Conservation (phyloP, 37 sponge, comb jelly and placozoan genomes). For the Haliclona indistincta region DNA sequence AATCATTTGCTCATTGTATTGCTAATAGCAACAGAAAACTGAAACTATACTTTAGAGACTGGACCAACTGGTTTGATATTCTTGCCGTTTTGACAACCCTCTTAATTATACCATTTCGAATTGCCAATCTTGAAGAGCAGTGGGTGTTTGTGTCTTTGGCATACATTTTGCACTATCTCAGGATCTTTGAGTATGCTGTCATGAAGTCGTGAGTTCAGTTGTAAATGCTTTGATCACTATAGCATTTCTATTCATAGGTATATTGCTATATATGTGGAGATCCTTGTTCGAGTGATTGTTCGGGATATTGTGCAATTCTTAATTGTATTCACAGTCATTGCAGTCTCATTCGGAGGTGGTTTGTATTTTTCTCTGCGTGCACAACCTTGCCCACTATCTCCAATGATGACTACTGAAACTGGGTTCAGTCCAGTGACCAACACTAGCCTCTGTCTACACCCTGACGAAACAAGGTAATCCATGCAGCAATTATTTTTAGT, state of each 20-base stretch:
- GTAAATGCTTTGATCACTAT: no score
- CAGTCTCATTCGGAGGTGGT: constrained; percentile 7
- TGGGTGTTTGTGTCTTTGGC: constrained; percentile 19
- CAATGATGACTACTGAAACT: no score
- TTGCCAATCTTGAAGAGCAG: neutral
- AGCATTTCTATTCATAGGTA: no score
- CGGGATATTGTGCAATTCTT: neutral
- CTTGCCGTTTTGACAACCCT: neutral
- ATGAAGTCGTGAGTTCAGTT: neutral
- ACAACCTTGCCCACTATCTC: neutral
- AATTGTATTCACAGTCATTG: neutral
- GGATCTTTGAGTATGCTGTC: no score
- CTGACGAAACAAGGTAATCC: no score
- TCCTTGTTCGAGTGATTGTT: constrained; percentile 8
- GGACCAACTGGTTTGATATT: neutral
- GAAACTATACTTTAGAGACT: no score
- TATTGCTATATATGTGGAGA: constrained; percentile 3
- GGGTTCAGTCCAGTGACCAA: no score
- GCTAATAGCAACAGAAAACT: no score
- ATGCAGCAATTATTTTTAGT: no score
- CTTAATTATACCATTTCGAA: constrained; percentile 11
- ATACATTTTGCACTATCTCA: constrained; percentile 5
- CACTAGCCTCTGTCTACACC: no score
- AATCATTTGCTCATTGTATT: no score
- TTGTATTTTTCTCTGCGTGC: constrained; percentile 9